phyloP scores from a whole-genome alignment of 2,888 invertebrate genomes.

The Tipula confusa region DNA sequence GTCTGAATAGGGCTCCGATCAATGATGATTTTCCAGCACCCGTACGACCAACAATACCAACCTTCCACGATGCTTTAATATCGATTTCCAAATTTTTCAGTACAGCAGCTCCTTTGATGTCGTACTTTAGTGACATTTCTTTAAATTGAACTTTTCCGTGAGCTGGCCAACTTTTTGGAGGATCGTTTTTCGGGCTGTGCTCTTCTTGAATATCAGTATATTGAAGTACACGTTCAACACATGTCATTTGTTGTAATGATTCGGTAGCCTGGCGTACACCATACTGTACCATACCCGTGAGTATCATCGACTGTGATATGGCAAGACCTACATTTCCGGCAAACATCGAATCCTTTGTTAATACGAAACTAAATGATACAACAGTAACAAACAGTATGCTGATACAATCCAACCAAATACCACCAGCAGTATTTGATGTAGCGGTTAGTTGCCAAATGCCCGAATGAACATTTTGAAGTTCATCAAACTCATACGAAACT shows the following conservation, averaged over 20 bases:
- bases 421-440: slow-evolving; percentile 57
- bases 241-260: slow-evolving; percentile 66
- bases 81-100: slow-evolving; percentile 66
- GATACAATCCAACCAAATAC: slow-evolving; percentile 67
- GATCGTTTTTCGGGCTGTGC: slow-evolving; percentile 46
- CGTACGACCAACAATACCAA: slow-evolving; percentile 78
- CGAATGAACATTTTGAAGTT: slow-evolving; percentile 57
- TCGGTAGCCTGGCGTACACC: slow-evolving; percentile 66
- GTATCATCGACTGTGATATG: slow-evolving; percentile 63
- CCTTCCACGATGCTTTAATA: slow-evolving; percentile 63
- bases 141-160: slow-evolving; percentile 57
- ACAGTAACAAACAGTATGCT: slow-evolving; percentile 62
- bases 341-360: slow-evolving; percentile 53
- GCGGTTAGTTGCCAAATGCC: slow-evolving; percentile 48
- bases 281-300: slow-evolving; percentile 67
- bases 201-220: slow-evolving; percentile 68
- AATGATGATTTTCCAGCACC: slow-evolving; percentile 80
- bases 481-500: slow-evolving; percentile 71
- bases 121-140: slow-evolving; percentile 58
- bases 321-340: slow-evolving; percentile 69
- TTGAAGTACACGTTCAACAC: slow-evolving; percentile 67
- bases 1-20: slow-evolving; percentile 71
- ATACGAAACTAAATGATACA: slow-evolving; percentile 62
- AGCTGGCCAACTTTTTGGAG: slow-evolving; percentile 64
- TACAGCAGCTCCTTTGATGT: slow-evolving; percentile 58